phyloP scores from a whole-genome alignment of 2,113 vertebrate genomes.

The Colossoma macropomum region DNA sequence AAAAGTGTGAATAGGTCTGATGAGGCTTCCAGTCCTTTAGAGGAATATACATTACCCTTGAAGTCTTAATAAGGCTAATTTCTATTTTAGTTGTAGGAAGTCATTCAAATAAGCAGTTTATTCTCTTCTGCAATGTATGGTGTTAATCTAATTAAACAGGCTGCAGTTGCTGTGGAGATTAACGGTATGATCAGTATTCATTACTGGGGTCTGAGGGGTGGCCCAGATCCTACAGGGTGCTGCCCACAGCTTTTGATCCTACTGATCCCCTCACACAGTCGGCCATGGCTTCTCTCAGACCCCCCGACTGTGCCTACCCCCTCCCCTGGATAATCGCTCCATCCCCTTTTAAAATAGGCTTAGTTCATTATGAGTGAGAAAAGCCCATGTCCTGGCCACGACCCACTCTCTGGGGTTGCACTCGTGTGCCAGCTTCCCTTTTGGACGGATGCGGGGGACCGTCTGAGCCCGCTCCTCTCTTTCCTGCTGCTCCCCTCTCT shows the following conservation, averaged over 20 bases:
- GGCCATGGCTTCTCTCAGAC: conserved; percentile 2
- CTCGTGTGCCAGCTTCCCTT: conserved; percentile 47
- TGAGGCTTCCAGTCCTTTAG: neutral
- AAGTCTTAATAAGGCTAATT: conserved; percentile 15
- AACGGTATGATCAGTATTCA: conserved; percentile 42
- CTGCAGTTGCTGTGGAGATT: conserved; percentile 40
- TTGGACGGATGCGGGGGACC: conserved; percentile 35
- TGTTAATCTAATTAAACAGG: conserved; percentile 44
- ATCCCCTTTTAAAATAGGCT: conserved; percentile 53
- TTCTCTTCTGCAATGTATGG: neutral
- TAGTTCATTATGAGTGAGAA: conserved; percentile 53
- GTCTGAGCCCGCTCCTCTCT: conserved; percentile 32
- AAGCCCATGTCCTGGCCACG: conserved; percentile 50
- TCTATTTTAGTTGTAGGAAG: conserved; percentile 27
- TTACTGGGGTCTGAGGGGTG: conserved; percentile 47
- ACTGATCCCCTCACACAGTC: conserved; percentile 43
- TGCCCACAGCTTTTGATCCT: conserved; percentile 53
- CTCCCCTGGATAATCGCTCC: conserved; percentile 39
- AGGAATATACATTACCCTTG: neutral
- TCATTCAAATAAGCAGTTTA: neutral
- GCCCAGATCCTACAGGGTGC: conserved; percentile 40
- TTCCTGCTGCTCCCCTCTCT: conserved; percentile 1
- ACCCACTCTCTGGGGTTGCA: conserved; percentile 46
- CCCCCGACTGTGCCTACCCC: conserved; percentile 1
- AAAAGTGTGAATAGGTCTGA: neutral